phyloP scores from a whole-genome alignment of 2,888 invertebrate genomes.

The Harpalus rubripes region DNA sequence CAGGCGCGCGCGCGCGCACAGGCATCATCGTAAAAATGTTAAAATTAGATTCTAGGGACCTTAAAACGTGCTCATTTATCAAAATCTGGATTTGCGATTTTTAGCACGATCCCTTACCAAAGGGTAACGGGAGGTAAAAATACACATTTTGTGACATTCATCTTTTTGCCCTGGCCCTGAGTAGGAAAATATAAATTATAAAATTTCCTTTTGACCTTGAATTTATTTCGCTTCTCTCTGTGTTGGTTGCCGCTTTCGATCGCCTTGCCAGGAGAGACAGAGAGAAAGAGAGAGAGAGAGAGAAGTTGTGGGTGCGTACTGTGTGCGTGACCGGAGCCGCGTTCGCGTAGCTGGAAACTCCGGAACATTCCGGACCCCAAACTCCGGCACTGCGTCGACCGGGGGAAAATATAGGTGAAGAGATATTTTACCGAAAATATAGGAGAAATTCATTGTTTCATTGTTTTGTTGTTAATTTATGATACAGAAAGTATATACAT shows the following conservation, averaged over 20 bases:
- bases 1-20: too few species aligned
- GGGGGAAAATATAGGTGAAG: neutral
- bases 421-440: neutral
- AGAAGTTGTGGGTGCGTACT: conserved; percentile 1
- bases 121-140: too few species aligned
- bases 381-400: neutral
- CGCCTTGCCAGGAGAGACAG: neutral
- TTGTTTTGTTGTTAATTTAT: too few species aligned
- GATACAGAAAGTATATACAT: too few species aligned
- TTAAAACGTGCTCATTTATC: too few species aligned
- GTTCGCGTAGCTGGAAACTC: conserved; percentile 8
- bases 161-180: too few species aligned
- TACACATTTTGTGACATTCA: too few species aligned
- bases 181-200: too few species aligned
- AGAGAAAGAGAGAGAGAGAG: neutral
- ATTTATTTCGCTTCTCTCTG: neutral
- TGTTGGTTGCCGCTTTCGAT: neutral
- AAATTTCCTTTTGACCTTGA: neutral
- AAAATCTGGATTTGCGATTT: too few species aligned
- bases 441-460: neutral
- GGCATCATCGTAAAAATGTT: too few species aligned
- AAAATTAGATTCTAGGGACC: too few species aligned
- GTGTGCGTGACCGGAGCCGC: conserved; percentile 27
- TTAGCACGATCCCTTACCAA: too few species aligned
- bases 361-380: conserved; percentile 3